These are phyloP conservation scores for Microchrysa polita DNA, from an alignment of 2,888 invertebrate genomes.

Conservation along the genomic window DNA sequence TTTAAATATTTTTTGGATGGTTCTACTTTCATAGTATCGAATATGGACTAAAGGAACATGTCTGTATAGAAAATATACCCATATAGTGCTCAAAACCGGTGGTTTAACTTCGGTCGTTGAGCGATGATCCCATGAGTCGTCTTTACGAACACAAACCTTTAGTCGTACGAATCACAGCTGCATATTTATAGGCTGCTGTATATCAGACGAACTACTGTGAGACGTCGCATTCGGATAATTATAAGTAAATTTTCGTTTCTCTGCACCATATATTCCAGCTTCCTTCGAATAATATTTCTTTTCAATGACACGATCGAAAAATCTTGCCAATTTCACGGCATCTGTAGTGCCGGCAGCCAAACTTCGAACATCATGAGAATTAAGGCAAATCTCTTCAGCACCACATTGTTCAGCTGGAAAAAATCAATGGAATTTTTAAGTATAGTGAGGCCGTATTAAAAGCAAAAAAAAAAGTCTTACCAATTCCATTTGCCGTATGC, in stretches of 20 bases:
- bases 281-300: conserved; percentile 58
- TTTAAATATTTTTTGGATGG: too few relatives aligned
- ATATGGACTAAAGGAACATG: too few relatives aligned
- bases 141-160: too few relatives aligned
- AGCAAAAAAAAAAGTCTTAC: conserved; percentile 54
- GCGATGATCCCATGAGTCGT: too few relatives aligned
- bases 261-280: conserved; percentile 52
- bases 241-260: conserved; percentile 45
- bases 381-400: conserved; percentile 92
- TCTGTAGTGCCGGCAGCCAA: conserved; percentile 95
- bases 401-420: conserved; percentile 87
- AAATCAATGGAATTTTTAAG: conserved; percentile 52
- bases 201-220: not conserved
- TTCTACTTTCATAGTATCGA: too few relatives aligned
- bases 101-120: too few relatives aligned
- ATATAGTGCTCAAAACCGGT: too few relatives aligned
- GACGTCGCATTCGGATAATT: not conserved
- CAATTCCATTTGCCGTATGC: conserved; percentile 61
- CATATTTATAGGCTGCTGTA: not conserved
- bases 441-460: too few relatives aligned
- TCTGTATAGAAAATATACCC: too few relatives aligned
- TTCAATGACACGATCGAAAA: conserved; percentile 84
- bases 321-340: conserved; percentile 90
- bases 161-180: conserved; percentile 7
- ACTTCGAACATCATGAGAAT: conserved; percentile 76